Evolutionary conservation across 64 coral and sea anemone genomes (phyloP).

Genomic region (Cladopsammia gracilis): DNA sequence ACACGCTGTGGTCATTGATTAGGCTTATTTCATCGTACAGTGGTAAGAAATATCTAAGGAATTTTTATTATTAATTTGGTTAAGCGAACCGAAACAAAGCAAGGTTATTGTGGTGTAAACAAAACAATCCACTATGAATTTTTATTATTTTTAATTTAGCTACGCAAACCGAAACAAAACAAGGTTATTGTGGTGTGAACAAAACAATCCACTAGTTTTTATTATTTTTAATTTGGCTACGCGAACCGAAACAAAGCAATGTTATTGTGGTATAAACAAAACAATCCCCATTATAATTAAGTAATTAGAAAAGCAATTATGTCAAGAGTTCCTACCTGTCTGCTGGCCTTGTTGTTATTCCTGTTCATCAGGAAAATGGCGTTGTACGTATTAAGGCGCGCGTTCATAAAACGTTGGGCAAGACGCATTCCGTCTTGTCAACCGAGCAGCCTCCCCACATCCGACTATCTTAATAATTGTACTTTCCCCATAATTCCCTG

Average conservation of each 20-base stretch:
- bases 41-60: too few relatives aligned
- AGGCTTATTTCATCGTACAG: too few relatives aligned
- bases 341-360: conserved; percentile 83
- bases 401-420: conserved; percentile 73
- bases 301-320: conserved; percentile 82
- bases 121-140: too few relatives aligned
- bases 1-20: too few relatives aligned
- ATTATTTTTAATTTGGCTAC: background rate
- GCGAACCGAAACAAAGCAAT: background rate
- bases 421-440: conserved; percentile 66
- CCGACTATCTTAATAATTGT: conserved; percentile 49
- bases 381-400: conserved; percentile 9
- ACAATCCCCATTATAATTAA: conserved; percentile 62
- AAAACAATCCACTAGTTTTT: too few relatives aligned
- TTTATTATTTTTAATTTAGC: too few relatives aligned
- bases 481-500: background rate
- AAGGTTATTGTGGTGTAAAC: too few relatives aligned
- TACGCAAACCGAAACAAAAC: too few relatives aligned
- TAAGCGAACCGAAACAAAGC: too few relatives aligned
- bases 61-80: too few relatives aligned
- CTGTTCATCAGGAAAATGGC: conserved; percentile 66
- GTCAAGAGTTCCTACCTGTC: conserved; percentile 74
- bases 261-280: conserved; percentile 1
- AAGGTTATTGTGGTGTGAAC: too few relatives aligned
- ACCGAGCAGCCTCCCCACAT: conserved; percentile 77